Percentiles rank a stretch among this genome's conserved stretches.
Evolutionary conservation across 2,888 invertebrate species (phyloP).

Genomic region (Sepioteuthis lessoniana): DNA sequence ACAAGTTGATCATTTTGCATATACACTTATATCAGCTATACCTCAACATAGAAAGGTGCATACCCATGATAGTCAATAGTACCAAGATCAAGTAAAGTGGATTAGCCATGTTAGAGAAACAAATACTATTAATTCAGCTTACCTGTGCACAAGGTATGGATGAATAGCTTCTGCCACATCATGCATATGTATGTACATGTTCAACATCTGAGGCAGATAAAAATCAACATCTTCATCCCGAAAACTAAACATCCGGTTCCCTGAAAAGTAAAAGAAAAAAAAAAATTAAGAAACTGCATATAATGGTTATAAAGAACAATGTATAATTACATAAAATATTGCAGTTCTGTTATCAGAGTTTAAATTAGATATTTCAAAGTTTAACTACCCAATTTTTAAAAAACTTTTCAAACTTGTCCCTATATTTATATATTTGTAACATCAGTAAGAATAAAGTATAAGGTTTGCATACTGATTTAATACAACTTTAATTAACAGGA

Average conservation of each 20-base stretch:
- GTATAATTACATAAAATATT: not conserved
- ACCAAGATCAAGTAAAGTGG: not conserved
- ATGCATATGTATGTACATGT: constrained; percentile 98
- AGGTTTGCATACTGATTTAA: too few species aligned
- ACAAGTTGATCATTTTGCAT: not conserved
- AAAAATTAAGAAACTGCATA: not conserved
- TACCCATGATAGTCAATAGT: not conserved
- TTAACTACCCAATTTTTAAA: too few species aligned
- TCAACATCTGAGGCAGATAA: constrained; percentile 96
- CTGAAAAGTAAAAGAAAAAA: constrained; percentile 74
- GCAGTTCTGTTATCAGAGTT: not conserved
- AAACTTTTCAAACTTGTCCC: too few species aligned
- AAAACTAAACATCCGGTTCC: constrained; percentile 97
- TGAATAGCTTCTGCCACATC: constrained; percentile 95
- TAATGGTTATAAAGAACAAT: not conserved
- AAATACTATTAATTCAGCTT: constrained; percentile 62
- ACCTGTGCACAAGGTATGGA: constrained; percentile 88
- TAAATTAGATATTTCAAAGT: too few species aligned
- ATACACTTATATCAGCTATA: not conserved
- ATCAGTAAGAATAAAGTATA: too few species aligned
- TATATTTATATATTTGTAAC: too few species aligned
- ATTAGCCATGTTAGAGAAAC: not conserved
- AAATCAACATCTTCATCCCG: constrained; percentile 93
- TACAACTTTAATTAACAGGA: too few species aligned
- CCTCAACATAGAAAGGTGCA: not conserved